Base-by-base conservation (phyloP, 1,140 invertebrate species). In the Neoseiulus cucumeris region DNA sequence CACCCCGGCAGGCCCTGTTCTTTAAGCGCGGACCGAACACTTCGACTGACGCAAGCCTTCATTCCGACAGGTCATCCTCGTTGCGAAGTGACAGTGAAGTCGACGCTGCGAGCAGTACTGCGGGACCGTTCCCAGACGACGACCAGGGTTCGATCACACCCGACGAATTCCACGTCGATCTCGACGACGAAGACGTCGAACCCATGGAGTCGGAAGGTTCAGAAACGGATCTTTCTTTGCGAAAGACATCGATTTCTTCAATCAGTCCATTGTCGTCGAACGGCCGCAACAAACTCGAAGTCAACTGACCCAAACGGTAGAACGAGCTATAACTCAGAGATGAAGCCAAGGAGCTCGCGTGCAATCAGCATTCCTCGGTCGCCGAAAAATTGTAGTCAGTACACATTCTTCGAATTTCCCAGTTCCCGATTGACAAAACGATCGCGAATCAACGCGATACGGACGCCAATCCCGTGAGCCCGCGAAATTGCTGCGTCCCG, bases 111-210 rank as follows among this genome's bases (percentile, higher is more conserved):
- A 59, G 51, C 51, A 59, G 51, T 25, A 59, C 51, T 14, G 51
- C 51, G 51, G 51, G 51, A 2, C 51, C 51, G 4, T 59, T 59
- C 51, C 51, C 51, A 17, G 51, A 59, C 51, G 51, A 59, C 33
- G 51, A 59, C 22, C 51, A 59, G 22, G 33, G 17, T 33, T 59
- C 51, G n/a, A 29, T 59, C 25, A 59, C 51, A 2, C 51, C 51
- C 25, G 51, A 59, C 51, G 69, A 70, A 44, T 51, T 44, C 33
- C 33, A 70, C 64, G 64, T 66, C 7, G 22, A 67, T 44, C 65
- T 1, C 1, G 64, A 66, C 17, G 59, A 68, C 64, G 67, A 67
- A 20, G 47, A 66, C 28, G 66, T 67, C 47, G 64, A 22, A 33
- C 14, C 17, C 51, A 59, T 5, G 41, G 39, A 67, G 29, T 68